Conservation (phyloP, 2,888 invertebrate genomes). For the Myopa tessellatipennis region DNA sequence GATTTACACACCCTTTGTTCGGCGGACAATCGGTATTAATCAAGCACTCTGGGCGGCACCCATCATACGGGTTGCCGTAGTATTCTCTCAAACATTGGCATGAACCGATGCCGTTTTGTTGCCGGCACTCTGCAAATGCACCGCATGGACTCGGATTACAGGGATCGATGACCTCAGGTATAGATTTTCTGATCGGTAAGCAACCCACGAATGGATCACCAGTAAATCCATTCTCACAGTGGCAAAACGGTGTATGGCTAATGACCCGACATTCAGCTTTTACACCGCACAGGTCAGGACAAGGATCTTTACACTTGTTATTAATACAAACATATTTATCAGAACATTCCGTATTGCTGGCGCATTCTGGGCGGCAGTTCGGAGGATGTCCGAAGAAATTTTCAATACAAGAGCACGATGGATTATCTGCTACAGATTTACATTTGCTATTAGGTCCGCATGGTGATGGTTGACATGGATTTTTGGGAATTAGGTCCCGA, state of each 20-base stretch:
- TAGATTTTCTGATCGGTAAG: conserved; percentile 67
- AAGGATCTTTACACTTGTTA: conserved; percentile 81
- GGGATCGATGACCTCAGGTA: conserved; percentile 70
- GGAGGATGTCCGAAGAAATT: conserved; percentile 79
- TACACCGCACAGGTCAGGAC: conserved; percentile 77
- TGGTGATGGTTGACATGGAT: conserved; percentile 70
- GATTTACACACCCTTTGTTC: conserved; percentile 77
- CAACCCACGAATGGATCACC: conserved; percentile 69
- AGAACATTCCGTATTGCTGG: conserved; percentile 80
- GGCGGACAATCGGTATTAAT: conserved; percentile 79
- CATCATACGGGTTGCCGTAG: conserved; percentile 82
- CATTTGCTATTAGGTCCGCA: conserved; percentile 73
- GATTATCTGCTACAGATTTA: conserved; percentile 71
- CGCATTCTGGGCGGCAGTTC: conserved; percentile 79
- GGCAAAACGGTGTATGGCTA: conserved; percentile 83
- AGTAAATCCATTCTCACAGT: conserved; percentile 71
- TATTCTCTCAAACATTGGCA: conserved; percentile 79
- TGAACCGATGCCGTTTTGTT: conserved; percentile 74
- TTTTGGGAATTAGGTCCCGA: conserved; percentile 54
- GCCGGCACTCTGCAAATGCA: conserved; percentile 78
- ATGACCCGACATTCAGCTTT: conserved; percentile 80
- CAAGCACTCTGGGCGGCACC: conserved; percentile 80
- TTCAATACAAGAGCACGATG: conserved; percentile 79
- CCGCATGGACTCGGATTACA: conserved; percentile 87
- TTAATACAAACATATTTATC: conserved; percentile 77